Conservation (phyloP, 2,888 invertebrate genomes). For the Portevinia maculata region DNA sequence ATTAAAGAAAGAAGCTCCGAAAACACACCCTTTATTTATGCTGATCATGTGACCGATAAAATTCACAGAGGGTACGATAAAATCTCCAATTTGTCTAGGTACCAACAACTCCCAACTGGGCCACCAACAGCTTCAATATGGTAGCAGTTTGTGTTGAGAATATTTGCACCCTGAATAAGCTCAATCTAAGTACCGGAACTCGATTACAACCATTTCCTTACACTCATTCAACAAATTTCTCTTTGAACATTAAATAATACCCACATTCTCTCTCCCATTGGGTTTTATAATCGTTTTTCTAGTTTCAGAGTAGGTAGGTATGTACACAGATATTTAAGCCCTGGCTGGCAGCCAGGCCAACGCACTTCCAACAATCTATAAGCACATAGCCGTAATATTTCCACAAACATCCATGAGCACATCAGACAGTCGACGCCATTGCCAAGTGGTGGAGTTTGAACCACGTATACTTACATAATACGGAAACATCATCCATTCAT, state of each 20-base stretch:
- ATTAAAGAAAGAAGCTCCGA: too few relatives aligned
- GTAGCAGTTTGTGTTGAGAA: too few relatives aligned
- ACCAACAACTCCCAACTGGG: too few relatives aligned
- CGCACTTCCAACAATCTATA: conserved; percentile 3
- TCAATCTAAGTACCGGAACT: conserved; percentile 1
- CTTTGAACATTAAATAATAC: background rate
- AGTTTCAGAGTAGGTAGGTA: background rate
- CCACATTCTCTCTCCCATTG: background rate
- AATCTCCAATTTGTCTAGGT: too few relatives aligned
- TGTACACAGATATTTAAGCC: background rate
- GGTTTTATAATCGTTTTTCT: background rate
- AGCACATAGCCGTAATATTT: background rate
- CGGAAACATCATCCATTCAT: conserved; percentile 3
- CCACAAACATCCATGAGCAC: background rate
- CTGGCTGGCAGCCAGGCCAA: conserved; percentile 31
- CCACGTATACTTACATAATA: too few relatives aligned
- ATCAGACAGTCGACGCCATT: conserved; percentile 31
- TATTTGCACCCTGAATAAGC: background rate
- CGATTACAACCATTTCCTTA: conserved; percentile 15
- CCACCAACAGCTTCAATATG: too few relatives aligned
- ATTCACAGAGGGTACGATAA: too few relatives aligned
- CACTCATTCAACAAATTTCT: conserved; percentile 8
- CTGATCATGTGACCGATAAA: too few relatives aligned
- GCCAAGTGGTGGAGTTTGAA: background rate
- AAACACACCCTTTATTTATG: too few relatives aligned